Evolutionary conservation across 2,888 invertebrate genomes (phyloP).

Genomic region (Nyleta sp.): DNA sequence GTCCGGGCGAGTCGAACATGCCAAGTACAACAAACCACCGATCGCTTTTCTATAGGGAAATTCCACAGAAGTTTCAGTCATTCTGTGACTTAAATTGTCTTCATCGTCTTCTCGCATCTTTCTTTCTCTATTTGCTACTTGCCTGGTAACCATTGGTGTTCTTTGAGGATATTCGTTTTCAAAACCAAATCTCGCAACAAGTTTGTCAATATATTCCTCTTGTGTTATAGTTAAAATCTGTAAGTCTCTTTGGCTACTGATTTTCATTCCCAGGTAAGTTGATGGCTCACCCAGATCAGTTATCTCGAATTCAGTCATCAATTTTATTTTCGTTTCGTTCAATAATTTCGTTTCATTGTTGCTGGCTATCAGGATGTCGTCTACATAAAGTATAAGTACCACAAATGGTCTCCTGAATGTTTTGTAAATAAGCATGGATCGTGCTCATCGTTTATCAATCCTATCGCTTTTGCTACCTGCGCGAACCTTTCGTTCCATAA

Average conservation of each 20-base stretch:
- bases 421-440: constrained; percentile 12
- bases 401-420: background rate
- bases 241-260: too few species aligned
- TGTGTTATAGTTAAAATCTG: too few species aligned
- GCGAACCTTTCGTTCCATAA: constrained; percentile 41
- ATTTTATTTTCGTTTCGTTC: constrained; percentile 50
- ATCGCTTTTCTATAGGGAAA: too few species aligned
- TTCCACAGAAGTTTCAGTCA: too few species aligned
- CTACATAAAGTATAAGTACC: constrained; percentile 49
- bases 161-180: constrained; percentile 31
- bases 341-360: constrained; percentile 61
- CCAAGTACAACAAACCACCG: too few species aligned
- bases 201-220: constrained; percentile 3
- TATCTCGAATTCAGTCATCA: constrained; percentile 59
- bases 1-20: too few species aligned
- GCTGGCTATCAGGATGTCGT: constrained; percentile 57
- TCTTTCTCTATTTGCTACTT: constrained; percentile 20
- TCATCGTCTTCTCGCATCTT: constrained; percentile 11
- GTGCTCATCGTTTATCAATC: constrained; percentile 17
- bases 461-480: constrained; percentile 28
- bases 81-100: background rate
- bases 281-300: constrained; percentile 54
- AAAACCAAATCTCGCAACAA: constrained; percentile 29
- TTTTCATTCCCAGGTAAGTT: constrained; percentile 50
- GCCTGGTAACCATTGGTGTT: constrained; percentile 56